Base-by-base conservation (phyloP, 2,888 invertebrate genomes). In the Mystacides longicornis region DNA sequence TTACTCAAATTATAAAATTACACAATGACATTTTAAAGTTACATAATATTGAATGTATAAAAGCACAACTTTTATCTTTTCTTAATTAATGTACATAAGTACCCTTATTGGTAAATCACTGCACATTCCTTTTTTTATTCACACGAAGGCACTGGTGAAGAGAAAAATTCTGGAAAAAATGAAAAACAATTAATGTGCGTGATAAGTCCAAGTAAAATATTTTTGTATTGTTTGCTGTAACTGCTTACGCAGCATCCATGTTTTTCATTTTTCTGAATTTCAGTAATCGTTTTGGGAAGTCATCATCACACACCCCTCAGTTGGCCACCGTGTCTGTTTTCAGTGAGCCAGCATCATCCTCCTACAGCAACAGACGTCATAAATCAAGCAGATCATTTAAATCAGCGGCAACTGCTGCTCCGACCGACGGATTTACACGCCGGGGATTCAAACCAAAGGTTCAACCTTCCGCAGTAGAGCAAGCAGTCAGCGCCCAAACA, bases 391-490 rank as follows among this genome's bases (percentile, higher is more conserved):
- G 68, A 5, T 69, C 73, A 56, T 71, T 71, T 60, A 77, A 77
- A 63, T 70, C 73, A 11, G 71, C 71, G 50, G 72, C 73, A 37
- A 71, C 73, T 2, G 73, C 73, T 50, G 67, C 72, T 60, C 64
- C 64, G 59, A 71, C 66, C 68, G 75, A 75, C 37, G 69, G 62
- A 58, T 72, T 71, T 60, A 70, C 75, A 9, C 78, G 86, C 61
- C 79, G 83, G 57, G 81, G 84, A 23, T 90, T 84, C 69, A 84
- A 88, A 62, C 85, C 87, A 3, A 85, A 83, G 64, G 72, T 81
- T 55, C 80, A 82, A 68, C 69, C 79, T 59, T 68, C 78, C 56
- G 67, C 80, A 60, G 75, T 79, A 2, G 84, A 84, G 62, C 74
- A 77, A 65, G 72, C 70, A 21, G 68, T 74, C 9, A 71, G 76